A percentile compares a stretch with the other conserved stretches of the same genome.
These are phyloP conservation scores for Meloidogyne chitwoodi DNA, from an alignment of 1,140 invertebrate genomes.

Conservation along the genomic window DNA sequence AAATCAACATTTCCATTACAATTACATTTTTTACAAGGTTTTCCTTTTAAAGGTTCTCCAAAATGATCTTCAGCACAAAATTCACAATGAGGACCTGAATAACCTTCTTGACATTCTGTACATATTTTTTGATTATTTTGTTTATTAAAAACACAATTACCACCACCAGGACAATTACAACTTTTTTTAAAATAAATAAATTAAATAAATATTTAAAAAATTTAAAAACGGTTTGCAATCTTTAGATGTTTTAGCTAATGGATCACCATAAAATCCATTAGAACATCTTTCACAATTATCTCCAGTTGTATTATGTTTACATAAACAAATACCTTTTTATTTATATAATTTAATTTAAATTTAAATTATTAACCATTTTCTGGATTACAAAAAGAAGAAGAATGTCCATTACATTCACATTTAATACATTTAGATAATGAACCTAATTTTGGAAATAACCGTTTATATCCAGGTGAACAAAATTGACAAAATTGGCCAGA, in stretches of 20 bases:
- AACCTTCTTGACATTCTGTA: slow-evolving; percentile 84
- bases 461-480: slow-evolving; percentile 84
- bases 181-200: background rate
- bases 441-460: slow-evolving; percentile 80
- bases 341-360: background rate
- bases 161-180: slow-evolving; percentile 83
- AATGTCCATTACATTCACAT: slow-evolving; percentile 88
- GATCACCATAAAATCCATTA: slow-evolving; percentile 88
- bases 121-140: slow-evolving; percentile 81
- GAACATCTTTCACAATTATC: slow-evolving; percentile 84
- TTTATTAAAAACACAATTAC: slow-evolving; percentile 84
- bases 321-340: slow-evolving; percentile 29
- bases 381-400: slow-evolving; percentile 81
- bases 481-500: slow-evolving; percentile 90
- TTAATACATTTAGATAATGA: slow-evolving; percentile 86
- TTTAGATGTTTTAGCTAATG: slow-evolving; percentile 75
- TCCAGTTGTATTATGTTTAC: slow-evolving; percentile 43
- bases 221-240: slow-evolving; percentile 75
- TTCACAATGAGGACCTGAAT: slow-evolving; percentile 77
- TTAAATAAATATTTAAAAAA: background rate
- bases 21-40: slow-evolving; percentile 77
- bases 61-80: slow-evolving; percentile 88
- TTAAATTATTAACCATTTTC: slow-evolving; percentile 71
- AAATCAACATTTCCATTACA: slow-evolving; percentile 92
- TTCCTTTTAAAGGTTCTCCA: slow-evolving; percentile 74